phyloP scores from a whole-genome alignment of 2,113 vertebrate species.

The Antechinus flavipes region DNA sequence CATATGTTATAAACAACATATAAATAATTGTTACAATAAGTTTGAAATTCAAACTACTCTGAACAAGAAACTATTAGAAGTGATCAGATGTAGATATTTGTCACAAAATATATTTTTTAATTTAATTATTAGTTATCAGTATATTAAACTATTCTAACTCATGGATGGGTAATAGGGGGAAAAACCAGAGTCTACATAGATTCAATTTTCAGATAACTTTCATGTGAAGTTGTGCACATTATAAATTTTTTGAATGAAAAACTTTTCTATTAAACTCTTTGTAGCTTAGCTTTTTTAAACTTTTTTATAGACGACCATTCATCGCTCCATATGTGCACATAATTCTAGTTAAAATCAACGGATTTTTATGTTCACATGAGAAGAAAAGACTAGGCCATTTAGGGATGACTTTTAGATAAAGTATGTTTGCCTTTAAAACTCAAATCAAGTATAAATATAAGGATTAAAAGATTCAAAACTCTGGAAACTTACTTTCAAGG shows the following conservation, averaged over 20 bases:
- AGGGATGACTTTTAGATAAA: constrained; percentile 44
- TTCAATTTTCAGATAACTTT: constrained; percentile 33
- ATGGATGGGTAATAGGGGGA: neutral
- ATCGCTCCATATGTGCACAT: constrained; percentile 56
- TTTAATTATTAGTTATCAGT: constrained; percentile 41
- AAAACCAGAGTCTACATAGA: neutral
- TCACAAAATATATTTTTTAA: constrained; percentile 79
- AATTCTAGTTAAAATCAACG: constrained; percentile 56
- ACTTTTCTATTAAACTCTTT: constrained; percentile 54
- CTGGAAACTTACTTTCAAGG: constrained; percentile 25
- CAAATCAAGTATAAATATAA: constrained; percentile 27
- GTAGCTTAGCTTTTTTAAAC: constrained; percentile 63
- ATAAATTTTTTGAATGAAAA: constrained; percentile 67
- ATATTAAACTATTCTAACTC: constrained; percentile 60
- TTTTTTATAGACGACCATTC: constrained; percentile 63
- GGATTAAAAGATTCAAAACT: constrained; percentile 42
- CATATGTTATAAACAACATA: neutral
- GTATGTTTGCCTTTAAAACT: constrained; percentile 59
- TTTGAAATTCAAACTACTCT: constrained; percentile 2
- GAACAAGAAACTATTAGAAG: neutral
- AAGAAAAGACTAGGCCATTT: neutral
- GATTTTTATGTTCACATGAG: neutral
- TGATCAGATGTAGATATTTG: constrained; percentile 50
- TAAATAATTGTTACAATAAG: constrained; percentile 33
- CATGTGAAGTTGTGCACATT: constrained; percentile 59